Conservation (phyloP, 2,888 invertebrate genomes). For the Synergus japonicus region DNA sequence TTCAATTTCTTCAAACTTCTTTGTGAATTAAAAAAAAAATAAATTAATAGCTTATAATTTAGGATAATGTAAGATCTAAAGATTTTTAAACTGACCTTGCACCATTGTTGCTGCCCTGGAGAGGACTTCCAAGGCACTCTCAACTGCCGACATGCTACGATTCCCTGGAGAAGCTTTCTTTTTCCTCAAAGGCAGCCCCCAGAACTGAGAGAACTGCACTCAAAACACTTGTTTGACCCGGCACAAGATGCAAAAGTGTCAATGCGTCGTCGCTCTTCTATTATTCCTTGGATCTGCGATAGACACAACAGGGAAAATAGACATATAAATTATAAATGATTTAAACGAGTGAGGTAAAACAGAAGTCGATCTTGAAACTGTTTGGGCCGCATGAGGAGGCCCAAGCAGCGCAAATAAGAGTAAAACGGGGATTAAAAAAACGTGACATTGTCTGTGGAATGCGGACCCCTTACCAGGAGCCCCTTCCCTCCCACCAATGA, state of each 20-base stretch:
- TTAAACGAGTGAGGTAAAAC: conserved; percentile 41
- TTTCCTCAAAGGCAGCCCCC: conserved; percentile 31
- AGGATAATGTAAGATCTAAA: background rate
- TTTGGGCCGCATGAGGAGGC: conserved; percentile 31
- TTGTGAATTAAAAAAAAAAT: background rate
- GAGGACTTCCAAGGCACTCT: conserved; percentile 91
- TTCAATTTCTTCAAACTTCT: background rate
- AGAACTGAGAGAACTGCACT: conserved; percentile 37
- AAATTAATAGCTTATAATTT: background rate
- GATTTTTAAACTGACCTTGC: conserved; percentile 79
- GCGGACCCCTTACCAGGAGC: conserved; percentile 73
- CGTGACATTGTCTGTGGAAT: conserved; percentile 77
- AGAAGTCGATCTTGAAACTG: conserved; percentile 45
- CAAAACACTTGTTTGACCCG: conserved; percentile 30
- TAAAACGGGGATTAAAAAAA: conserved; percentile 76
- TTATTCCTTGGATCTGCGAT: conserved; percentile 29
- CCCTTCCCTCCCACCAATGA: conserved; percentile 53
- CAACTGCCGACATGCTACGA: conserved; percentile 83
- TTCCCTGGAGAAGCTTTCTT: conserved; percentile 43
- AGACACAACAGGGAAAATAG: conserved; percentile 6
- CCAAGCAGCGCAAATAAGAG: conserved; percentile 70
- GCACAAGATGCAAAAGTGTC: conserved; percentile 26
- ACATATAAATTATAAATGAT: conserved; percentile 11
- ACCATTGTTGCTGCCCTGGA: conserved; percentile 94
- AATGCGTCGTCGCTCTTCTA: conserved; percentile 23